A percentile compares a stretch with the other conserved stretches of the same genome.
Evolutionary conservation across 2,797 vertebrate genomes (phyloP).

Genomic region (Clarias laeviceps): DNA sequence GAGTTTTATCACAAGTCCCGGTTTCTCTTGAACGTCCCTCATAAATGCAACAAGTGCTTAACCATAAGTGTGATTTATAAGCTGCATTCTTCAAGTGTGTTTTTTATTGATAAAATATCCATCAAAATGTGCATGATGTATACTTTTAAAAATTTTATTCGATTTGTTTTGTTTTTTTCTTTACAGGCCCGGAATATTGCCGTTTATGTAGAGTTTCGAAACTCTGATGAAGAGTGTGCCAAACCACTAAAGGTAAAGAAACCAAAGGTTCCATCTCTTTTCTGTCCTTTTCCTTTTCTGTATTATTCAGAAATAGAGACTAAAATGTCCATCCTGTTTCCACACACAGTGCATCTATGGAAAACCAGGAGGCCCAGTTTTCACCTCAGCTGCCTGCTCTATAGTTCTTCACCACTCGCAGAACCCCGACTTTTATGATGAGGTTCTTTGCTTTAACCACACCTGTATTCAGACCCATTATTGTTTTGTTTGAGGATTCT

Average conservation of each 20-base stretch:
- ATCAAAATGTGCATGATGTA: not conserved
- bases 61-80: not conserved
- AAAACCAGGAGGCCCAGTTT: slow-evolving; percentile 90
- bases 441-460: slow-evolving; percentile 74
- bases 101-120: not conserved
- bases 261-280: slow-evolving; percentile 33
- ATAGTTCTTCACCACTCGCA: slow-evolving; percentile 95
- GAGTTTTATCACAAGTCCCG: no score
- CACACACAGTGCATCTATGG: slow-evolving; percentile 89
- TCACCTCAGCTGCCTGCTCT: slow-evolving; percentile 85
- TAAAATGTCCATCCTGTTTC: slow-evolving; percentile 41
- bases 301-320: not conserved
- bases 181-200: slow-evolving; percentile 95
- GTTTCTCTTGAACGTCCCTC: no score
- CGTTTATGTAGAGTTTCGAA: slow-evolving; percentile 91
- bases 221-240: slow-evolving; percentile 89
- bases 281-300: not conserved
- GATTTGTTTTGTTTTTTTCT: slow-evolving; percentile 43
- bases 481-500: not conserved
- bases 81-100: not conserved
- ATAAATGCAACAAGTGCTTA: not conserved
- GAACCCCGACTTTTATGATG: slow-evolving; percentile 97
- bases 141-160: not conserved
- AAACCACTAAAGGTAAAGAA: slow-evolving; percentile 87
- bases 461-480: not conserved